These are phyloP conservation scores for Oxytorus armatus DNA, from an alignment of 2,888 invertebrate genomes.

Conservation along the genomic window DNA sequence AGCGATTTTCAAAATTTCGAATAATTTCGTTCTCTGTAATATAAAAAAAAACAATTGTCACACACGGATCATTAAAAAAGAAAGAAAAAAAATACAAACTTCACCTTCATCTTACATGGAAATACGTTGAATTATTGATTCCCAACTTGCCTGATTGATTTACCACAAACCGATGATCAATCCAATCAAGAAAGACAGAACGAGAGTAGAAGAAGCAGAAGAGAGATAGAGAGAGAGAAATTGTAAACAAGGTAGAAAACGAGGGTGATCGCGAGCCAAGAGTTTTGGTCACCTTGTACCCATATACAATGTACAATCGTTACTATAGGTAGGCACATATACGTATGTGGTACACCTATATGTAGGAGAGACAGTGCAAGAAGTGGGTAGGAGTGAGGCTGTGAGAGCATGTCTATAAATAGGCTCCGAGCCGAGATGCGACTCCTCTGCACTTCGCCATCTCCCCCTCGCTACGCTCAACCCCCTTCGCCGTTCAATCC, in stretches of 20 bases:
- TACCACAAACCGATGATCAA: constrained; percentile 51
- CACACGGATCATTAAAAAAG: not conserved
- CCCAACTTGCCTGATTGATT: constrained; percentile 57
- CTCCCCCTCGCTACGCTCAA: constrained; percentile 36
- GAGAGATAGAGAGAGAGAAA: not conserved
- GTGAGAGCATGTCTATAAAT: constrained; percentile 84
- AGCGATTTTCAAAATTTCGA: not conserved
- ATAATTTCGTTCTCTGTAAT: not conserved
- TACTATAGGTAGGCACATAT: constrained; percentile 31
- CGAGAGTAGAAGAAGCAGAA: not conserved
- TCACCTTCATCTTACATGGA: not conserved
- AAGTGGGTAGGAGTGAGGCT: constrained; percentile 82
- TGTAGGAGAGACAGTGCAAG: constrained; percentile 80
- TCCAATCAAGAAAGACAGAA: constrained; percentile 4
- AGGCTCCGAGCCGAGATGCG: constrained; percentile 82
- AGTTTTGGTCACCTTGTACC: constrained; percentile 65
- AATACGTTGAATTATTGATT: constrained; percentile 50
- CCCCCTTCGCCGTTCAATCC: not conserved
- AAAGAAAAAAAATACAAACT: constrained; percentile 2
- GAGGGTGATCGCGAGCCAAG: constrained; percentile 66
- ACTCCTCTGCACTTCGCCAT: constrained; percentile 80
- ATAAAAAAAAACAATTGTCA: not conserved
- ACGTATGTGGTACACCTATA: constrained; percentile 66
- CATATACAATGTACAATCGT: constrained; percentile 69
- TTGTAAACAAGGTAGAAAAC: constrained; percentile 54